Evolutionary conservation across 1,140 invertebrate species (phyloP).

Genomic region (Trichomalopsis sarcophagae): DNA sequence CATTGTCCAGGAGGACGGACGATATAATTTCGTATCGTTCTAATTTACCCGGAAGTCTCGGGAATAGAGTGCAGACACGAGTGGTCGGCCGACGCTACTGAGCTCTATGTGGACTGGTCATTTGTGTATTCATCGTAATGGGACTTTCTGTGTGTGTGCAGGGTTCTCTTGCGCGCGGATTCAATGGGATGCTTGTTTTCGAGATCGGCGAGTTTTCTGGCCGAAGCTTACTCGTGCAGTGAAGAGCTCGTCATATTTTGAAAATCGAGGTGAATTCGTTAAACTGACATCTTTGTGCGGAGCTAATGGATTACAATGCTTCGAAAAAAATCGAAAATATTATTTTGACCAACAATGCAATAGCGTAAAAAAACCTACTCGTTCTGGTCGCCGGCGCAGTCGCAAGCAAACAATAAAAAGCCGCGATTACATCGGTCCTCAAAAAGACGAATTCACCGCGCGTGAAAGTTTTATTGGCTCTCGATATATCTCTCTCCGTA

Average conservation of each 20-base stretch:
- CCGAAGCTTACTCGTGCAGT: too few relatives aligned
- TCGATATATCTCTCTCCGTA: neutral
- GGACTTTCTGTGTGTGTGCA: neutral
- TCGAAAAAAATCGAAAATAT: too few relatives aligned
- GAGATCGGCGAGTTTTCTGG: too few relatives aligned
- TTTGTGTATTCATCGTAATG: neutral
- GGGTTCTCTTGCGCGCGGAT: neutral
- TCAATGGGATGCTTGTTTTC: neutral
- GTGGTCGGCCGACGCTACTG: neutral
- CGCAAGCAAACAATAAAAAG: too few relatives aligned
- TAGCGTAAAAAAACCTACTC: too few relatives aligned
- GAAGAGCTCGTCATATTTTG: too few relatives aligned
- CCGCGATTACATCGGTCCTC: neutral
- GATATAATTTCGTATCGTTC: constrained; percentile 27
- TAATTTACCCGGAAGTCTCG: constrained; percentile 35
- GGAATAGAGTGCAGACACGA: neutral
- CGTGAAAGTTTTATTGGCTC: constrained; percentile 22
- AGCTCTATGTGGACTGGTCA: neutral
- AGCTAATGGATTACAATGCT: too few relatives aligned
- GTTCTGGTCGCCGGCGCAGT: too few relatives aligned
- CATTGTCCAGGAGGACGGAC: constrained; percentile 10
- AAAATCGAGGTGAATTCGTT: too few relatives aligned
- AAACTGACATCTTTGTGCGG: too few relatives aligned
- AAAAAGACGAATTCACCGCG: neutral
- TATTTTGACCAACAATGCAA: too few relatives aligned